These are phyloP conservation scores for Stigmatopora argus DNA, from an alignment of 2,113 vertebrate species.

Conservation along the genomic window DNA sequence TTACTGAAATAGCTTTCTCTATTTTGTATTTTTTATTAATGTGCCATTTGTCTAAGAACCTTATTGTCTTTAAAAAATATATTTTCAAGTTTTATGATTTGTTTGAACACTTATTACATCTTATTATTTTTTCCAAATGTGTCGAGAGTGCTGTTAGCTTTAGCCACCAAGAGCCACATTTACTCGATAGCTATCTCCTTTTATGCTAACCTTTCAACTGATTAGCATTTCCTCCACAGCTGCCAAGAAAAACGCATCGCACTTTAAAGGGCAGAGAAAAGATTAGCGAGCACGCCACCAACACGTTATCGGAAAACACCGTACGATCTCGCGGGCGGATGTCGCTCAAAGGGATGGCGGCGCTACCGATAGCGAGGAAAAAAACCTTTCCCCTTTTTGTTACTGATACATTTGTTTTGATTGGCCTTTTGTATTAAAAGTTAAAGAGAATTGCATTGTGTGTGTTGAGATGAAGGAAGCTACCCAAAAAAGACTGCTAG, in stretches of 20 bases:
- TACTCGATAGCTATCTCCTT: not conserved
- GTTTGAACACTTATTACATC: too few relatives aligned
- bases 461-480: not conserved
- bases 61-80: too few relatives aligned
- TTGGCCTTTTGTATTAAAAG: not conserved
- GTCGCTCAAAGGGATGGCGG: not conserved
- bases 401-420: not conserved
- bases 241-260: not conserved
- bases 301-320: not conserved
- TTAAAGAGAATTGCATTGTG: not conserved
- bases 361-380: not conserved
- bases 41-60: too few relatives aligned
- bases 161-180: not conserved
- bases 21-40: too few relatives aligned
- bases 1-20: too few relatives aligned
- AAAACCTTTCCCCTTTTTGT: not conserved
- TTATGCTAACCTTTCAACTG: not conserved
- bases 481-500: slow-evolving; percentile 17
- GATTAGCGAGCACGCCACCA: not conserved
- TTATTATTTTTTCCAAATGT: not conserved
- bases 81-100: too few relatives aligned
- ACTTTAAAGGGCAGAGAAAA: not conserved
- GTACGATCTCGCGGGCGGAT: not conserved
- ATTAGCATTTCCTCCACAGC: not conserved
- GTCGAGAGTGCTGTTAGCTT: not conserved